phyloP scores from a whole-genome alignment of 2,888 invertebrate genomes.

The Cenopis cana region DNA sequence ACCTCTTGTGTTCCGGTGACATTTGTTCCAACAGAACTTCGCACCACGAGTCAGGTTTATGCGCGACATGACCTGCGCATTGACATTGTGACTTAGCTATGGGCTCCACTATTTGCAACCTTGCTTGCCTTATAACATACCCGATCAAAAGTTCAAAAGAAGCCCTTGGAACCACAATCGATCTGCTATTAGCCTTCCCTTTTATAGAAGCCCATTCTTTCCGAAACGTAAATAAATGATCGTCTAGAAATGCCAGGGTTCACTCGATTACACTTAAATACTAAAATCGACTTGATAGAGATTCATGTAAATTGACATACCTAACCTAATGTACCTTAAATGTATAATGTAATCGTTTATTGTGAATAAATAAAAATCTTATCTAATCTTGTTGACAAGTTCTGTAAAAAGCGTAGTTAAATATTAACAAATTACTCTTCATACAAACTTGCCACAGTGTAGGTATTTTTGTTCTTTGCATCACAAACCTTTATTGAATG shows the following conservation, averaged over 20 bases:
- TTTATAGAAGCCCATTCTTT: conserved; percentile 16
- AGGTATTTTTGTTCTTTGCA: neutral
- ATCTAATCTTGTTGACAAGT: conserved; percentile 10
- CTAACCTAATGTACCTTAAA: too few relatives aligned
- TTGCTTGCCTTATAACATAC: neutral
- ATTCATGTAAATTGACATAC: too few relatives aligned
- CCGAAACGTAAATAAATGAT: conserved; percentile 38
- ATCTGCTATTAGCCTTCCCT: conserved; percentile 28
- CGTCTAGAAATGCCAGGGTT: neutral
- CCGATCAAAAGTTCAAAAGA: conserved; percentile 11
- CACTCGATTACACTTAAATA: conserved; percentile 9
- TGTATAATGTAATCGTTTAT: too few relatives aligned
- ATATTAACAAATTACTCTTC: neutral
- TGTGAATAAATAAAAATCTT: too few relatives aligned
- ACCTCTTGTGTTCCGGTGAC: too few relatives aligned
- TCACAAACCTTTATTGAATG: neutral
- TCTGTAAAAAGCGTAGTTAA: neutral
- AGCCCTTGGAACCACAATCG: conserved; percentile 27
- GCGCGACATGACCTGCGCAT: too few relatives aligned
- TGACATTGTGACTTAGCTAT: too few relatives aligned
- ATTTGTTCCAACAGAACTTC: too few relatives aligned
- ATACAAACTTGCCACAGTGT: neutral
- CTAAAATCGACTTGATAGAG: neutral
- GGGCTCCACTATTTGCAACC: too few relatives aligned
- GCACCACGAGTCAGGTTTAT: too few relatives aligned